Conservation (phyloP, 2,888 invertebrate genomes). For the Caenorhabditis uteleia region DNA sequence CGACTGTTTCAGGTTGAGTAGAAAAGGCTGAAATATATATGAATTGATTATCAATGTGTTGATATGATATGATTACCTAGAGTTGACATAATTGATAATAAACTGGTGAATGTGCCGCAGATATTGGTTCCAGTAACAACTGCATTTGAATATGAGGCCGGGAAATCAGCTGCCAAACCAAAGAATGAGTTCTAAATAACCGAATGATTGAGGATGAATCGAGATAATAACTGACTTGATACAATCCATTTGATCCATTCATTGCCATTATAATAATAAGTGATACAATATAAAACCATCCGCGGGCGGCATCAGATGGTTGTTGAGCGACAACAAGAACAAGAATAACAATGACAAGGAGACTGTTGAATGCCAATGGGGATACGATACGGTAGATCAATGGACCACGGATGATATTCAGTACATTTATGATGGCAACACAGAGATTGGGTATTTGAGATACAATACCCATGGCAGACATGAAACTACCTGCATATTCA, state of each 20-base stretch:
- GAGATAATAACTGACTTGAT: constrained; percentile 71
- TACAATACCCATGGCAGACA: constrained; percentile 85
- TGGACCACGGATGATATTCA: constrained; percentile 77
- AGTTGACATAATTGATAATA: constrained; percentile 64
- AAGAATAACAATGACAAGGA: constrained; percentile 71
- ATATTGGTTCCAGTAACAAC: constrained; percentile 78
- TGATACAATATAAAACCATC: constrained; percentile 71
- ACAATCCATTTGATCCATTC: constrained; percentile 86
- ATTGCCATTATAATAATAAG: constrained; percentile 72
- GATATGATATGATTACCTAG: constrained; percentile 33
- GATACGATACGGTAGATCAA: constrained; percentile 83
- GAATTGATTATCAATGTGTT: background rate
- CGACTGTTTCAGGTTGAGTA: constrained; percentile 74
- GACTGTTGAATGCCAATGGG: constrained; percentile 59
- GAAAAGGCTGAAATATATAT: constrained; percentile 24
- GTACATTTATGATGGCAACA: constrained; percentile 76
- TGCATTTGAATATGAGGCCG: constrained; percentile 83
- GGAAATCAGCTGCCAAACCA: constrained; percentile 91
- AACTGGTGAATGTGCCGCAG: constrained; percentile 68
- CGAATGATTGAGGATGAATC: background rate
- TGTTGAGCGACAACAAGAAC: constrained; percentile 71
- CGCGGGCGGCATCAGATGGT: constrained; percentile 64
- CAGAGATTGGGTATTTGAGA: constrained; percentile 90
- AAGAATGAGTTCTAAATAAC: constrained; percentile 84
- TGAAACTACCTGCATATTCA: constrained; percentile 79